Base-by-base conservation (phyloP, 2,797 vertebrate species). In the Gobio occitaniae region DNA sequence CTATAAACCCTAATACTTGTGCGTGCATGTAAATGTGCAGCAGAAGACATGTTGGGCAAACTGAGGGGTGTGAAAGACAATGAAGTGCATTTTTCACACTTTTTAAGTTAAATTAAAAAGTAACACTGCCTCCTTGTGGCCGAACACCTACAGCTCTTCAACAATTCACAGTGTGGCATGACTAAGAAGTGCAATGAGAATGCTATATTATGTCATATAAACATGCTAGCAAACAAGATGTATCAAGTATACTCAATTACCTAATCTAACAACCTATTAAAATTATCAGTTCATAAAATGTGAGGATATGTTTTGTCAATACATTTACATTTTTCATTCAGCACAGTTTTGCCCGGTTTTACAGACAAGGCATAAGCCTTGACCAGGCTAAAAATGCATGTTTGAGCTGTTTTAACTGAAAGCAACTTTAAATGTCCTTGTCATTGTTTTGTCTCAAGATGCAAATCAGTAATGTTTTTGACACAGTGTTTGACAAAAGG, bases 111-210 rank as follows among this genome's bases (percentile, higher is more conserved):
- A 69, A 41, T 19, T 2, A 25, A 50, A 41, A 13, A 36, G 82
- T 52, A 69, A 77, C 21, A 7, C 38, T 84, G 72, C 72, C 82
- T 41, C 48, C 61, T 36, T 52, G 82, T 77, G 82, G 82, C 38
- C 48, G 6, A 68, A 56, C 32, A 54, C 4, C 4, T 29, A 52
- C n/a, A 48, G n/a, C 59, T 48, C 59, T 21, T 32, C 44, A 48
- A 19, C 8, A 6, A 16, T 52, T 19, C 19, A 65, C 81, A 11
- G 19, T 16, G 19, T 17, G 21, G 3, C 0, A 29, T 71, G 16
- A 29, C 36, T 19, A 10, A 54, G 1, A 19, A 71, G 4, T 44
- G 4, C 8, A 65, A 32, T 16, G 6, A 9, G 3, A 78, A 61
- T 25, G 8, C 15, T 15, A n/a, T 44, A 11, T 3, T 15, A 41